Conservation (phyloP, 2,797 vertebrate genomes). For the Notoglanidium macrostoma region DNA sequence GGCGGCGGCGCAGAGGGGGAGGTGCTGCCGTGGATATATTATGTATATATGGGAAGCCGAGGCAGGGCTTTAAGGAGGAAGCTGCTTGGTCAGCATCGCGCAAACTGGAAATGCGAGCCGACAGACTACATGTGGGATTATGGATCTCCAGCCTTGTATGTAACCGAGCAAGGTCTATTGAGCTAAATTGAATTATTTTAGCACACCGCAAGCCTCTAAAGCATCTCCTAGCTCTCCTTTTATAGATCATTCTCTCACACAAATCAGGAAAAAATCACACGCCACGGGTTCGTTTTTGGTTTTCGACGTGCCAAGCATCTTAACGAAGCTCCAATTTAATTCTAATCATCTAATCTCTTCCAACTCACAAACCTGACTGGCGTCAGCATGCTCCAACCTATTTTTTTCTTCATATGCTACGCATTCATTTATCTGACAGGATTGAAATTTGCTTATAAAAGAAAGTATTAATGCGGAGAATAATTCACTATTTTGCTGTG, state of each 20-base stretch:
- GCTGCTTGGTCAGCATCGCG: slow-evolving; percentile 74
- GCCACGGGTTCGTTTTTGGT: not conserved
- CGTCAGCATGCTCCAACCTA: not conserved
- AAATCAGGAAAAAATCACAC: not conserved
- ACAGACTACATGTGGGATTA: slow-evolving; percentile 70
- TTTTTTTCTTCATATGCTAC: not conserved
- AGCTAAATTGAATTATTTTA: slow-evolving; percentile 73
- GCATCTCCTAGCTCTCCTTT: slow-evolving; percentile 10
- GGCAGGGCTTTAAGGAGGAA: slow-evolving; percentile 66
- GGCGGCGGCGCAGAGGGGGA: slow-evolving; percentile 5
- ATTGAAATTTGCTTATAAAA: not conserved
- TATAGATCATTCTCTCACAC: not conserved
- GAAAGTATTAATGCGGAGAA: too few relatives aligned
- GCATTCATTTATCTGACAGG: not conserved
- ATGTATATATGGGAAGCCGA: slow-evolving; percentile 70
- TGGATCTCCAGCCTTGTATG: slow-evolving; percentile 69
- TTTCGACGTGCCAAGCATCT: not conserved
- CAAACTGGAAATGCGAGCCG: slow-evolving; percentile 69
- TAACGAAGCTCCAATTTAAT: not conserved
- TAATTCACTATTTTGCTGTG: not conserved
- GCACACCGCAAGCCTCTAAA: slow-evolving; percentile 33
- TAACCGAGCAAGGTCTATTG: slow-evolving; percentile 73
- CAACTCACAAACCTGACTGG: too few relatives aligned
- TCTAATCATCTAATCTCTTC: not conserved
- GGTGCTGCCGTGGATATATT: slow-evolving; percentile 68